A percentile compares a stretch with the other conserved stretches of the same genome.
Conservation (phyloP, 2,888 invertebrate genomes). For the Callinectes sapidus region DNA sequence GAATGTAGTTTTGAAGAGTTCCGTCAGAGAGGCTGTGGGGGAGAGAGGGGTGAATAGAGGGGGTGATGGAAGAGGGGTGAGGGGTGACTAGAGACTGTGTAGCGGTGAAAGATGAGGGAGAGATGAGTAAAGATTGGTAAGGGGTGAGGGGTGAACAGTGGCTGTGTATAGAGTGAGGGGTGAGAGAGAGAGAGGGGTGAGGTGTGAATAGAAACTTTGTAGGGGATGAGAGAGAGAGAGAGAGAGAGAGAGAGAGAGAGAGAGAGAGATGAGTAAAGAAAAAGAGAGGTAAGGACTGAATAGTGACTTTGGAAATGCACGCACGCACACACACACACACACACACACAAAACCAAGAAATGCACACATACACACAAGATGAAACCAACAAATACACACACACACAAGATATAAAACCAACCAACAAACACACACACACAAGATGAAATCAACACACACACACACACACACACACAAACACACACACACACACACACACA, state of each 20-base stretch:
- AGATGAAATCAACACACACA: no score
- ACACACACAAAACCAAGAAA: no score
- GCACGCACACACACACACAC: no score
- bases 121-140: not conserved
- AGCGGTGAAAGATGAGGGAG: not conserved
- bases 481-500: not conserved
- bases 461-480: no score
- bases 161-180: not conserved
- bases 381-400: no score
- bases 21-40: constrained; percentile 50
- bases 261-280: no score
- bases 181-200: not conserved
- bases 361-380: no score
- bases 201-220: not conserved
- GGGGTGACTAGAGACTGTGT: not conserved
- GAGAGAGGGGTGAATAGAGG: not conserved
- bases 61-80: not conserved
- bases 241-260: no score
- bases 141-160: not conserved
- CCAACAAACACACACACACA: no score
- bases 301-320: no score
- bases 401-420: no score
- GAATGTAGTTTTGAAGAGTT: constrained; percentile 55
- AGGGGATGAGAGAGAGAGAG: not conserved
- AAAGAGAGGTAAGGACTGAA: no score